Conservation (phyloP, 2,888 invertebrate species). For the Theristus sp. region DNA sequence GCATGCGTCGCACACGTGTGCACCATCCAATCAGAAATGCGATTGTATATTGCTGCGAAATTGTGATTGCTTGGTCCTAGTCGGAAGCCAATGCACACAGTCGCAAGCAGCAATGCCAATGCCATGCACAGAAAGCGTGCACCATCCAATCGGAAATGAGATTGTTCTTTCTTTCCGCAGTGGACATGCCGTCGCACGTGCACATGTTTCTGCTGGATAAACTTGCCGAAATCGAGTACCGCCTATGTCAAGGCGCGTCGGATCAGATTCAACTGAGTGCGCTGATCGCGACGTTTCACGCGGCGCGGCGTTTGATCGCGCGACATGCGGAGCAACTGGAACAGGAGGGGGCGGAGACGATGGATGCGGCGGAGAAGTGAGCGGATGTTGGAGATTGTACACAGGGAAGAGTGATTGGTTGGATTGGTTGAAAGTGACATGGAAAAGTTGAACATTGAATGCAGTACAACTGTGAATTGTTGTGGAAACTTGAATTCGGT, state of each 20-base stretch:
- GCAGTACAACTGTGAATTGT: too few species aligned
- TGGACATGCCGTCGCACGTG: slow-evolving; percentile 63
- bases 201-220: slow-evolving; percentile 59
- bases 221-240: slow-evolving; percentile 69
- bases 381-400: not conserved
- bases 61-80: too few species aligned
- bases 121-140: not conserved
- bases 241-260: slow-evolving; percentile 62
- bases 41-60: not conserved
- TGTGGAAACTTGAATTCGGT: too few species aligned
- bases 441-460: too few species aligned
- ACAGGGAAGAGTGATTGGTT: not conserved
- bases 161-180: slow-evolving; percentile 48
- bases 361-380: not conserved
- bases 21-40: too few species aligned
- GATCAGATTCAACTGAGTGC: slow-evolving; percentile 77
- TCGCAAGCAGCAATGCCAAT: not conserved
- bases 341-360: not conserved
- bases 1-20: too few species aligned
- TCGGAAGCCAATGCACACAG: too few species aligned
- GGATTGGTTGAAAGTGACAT: too few species aligned
- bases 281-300: slow-evolving; percentile 44
- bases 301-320: not conserved
- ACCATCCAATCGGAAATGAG: not conserved
- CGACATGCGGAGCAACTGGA: not conserved